Evolutionary conservation across 2,888 invertebrate species (phyloP).

Genomic region (Drosophila ezoana): DNA sequence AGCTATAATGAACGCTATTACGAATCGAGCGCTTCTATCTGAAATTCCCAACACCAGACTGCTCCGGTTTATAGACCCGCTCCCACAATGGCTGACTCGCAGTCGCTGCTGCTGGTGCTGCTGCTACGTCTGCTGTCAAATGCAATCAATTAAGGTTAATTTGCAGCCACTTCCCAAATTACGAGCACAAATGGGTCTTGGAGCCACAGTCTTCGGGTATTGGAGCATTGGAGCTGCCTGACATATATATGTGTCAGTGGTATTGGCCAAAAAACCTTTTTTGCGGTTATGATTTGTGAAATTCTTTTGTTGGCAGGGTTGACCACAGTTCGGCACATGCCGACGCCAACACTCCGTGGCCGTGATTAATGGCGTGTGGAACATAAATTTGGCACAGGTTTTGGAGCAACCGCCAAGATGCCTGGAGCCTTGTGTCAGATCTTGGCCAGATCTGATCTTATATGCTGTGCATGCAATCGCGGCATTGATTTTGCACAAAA

Average conservation of each 20-base stretch:
- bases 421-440: constrained; percentile 18
- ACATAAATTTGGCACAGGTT: constrained; percentile 67
- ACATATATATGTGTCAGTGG: constrained; percentile 54
- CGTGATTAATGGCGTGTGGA: constrained; percentile 71
- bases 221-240: constrained; percentile 8
- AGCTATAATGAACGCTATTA: constrained; percentile 65
- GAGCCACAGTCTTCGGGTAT: constrained; percentile 1
- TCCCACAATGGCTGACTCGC: constrained; percentile 58
- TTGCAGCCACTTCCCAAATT: constrained; percentile 77
- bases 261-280: constrained; percentile 49
- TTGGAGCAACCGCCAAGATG: constrained; percentile 20
- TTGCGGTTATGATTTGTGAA: constrained; percentile 75
- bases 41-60: constrained; percentile 22
- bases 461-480: constrained; percentile 49
- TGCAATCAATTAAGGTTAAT: constrained; percentile 80
- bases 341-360: constrained; percentile 53
- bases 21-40: constrained; percentile 21
- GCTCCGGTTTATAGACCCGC: constrained; percentile 58
- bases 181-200: constrained; percentile 53
- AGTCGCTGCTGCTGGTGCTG: constrained; percentile 27
- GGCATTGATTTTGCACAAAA: constrained; percentile 58
- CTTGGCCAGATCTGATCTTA: constrained; percentile 50
- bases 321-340: constrained; percentile 48
- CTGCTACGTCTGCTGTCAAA: constrained; percentile 63
- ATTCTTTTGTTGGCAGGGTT: constrained; percentile 48